Percentiles rank a stretch among this genome's conserved stretches.
Conservation (phyloP, 2,797 vertebrate species). For the Enteromius argenteus region DNA sequence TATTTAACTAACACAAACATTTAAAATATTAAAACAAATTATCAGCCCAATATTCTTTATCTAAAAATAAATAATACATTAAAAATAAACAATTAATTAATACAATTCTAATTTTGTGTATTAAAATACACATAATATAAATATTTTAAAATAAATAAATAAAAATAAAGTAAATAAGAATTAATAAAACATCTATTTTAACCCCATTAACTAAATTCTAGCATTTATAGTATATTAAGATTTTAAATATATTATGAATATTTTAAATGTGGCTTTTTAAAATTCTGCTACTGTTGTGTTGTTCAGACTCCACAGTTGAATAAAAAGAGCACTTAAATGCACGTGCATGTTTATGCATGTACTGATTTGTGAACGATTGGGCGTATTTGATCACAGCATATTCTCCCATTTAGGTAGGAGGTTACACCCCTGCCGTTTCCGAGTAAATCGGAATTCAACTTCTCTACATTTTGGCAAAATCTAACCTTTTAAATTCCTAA, state of each 20-base stretch:
- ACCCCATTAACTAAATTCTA: background rate
- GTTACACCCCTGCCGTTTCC: background rate
- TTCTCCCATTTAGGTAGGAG: slow-evolving; percentile 10
- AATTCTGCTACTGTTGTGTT: background rate
- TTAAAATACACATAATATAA: background rate
- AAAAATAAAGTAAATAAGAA: background rate
- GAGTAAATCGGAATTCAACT: background rate
- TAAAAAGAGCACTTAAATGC: background rate
- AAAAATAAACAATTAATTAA: too few species aligned
- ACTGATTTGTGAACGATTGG: background rate
- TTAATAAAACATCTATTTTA: background rate
- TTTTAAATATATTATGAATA: background rate
- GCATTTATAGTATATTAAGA: background rate
- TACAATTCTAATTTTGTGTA: too few species aligned
- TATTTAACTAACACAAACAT: background rate
- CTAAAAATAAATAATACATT: too few species aligned
- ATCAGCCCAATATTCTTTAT: too few species aligned
- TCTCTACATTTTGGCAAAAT: slow-evolving; percentile 28
- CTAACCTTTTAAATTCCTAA: slow-evolving; percentile 24
- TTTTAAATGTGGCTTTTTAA: background rate
- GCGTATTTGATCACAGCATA: slow-evolving; percentile 19
- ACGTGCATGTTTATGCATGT: background rate
- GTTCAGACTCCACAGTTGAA: background rate
- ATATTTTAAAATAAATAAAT: background rate
- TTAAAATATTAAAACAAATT: background rate